Conservation (phyloP, 2,888 invertebrate genomes). For the Euzophera pinguis region DNA sequence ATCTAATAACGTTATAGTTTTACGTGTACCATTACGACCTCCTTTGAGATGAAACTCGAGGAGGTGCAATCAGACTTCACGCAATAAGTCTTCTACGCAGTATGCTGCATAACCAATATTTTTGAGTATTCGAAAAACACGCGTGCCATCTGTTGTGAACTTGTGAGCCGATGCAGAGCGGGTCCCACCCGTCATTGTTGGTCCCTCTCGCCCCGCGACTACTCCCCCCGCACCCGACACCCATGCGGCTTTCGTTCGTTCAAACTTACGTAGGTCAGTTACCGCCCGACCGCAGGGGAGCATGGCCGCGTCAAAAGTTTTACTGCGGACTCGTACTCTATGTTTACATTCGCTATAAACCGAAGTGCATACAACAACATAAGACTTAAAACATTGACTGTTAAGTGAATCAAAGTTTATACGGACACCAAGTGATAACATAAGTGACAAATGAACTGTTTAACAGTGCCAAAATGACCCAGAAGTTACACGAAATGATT, state of each 20-base stretch:
- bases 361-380: conserved; percentile 56
- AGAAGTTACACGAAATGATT: conserved; percentile 73
- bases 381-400: conserved; percentile 49
- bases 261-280: conserved; percentile 81
- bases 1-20: conserved; percentile 40
- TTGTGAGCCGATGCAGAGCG: conserved; percentile 68
- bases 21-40: conserved; percentile 53
- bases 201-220: conserved; percentile 48
- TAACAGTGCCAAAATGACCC: conserved; percentile 60
- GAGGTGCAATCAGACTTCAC: conserved; percentile 64
- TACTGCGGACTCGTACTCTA: conserved; percentile 68
- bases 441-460: conserved; percentile 70
- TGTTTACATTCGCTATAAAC: conserved; percentile 74
- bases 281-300: conserved; percentile 79
- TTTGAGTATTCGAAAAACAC: conserved; percentile 73
- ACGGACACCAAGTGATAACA: conserved; percentile 48
- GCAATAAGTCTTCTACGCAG: conserved; percentile 66
- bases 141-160: conserved; percentile 78
- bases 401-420: conserved; percentile 57
- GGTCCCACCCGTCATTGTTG: conserved; percentile 65
- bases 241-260: conserved; percentile 79
- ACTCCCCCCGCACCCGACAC: conserved; percentile 51
- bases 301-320: conserved; percentile 78
- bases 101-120: conserved; percentile 65
- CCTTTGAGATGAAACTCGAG: conserved; percentile 72